These are phyloP conservation scores for Drosophila atripex DNA, from an alignment of 2,888 invertebrate genomes.

Conservation along the genomic window DNA sequence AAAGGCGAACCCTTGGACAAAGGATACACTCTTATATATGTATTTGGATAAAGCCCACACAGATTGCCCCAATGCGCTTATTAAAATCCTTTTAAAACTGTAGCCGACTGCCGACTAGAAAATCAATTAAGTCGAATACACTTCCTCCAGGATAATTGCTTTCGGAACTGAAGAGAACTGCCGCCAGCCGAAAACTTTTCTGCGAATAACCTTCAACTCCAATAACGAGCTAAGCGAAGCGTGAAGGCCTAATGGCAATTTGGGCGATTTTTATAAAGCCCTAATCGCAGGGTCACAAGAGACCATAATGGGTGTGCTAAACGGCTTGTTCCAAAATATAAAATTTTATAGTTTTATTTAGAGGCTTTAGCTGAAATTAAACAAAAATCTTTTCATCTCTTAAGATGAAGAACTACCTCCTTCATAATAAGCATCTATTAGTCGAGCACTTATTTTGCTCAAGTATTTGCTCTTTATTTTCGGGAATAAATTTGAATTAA, in stretches of 20 bases:
- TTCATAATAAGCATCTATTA: background rate
- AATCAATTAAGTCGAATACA: constrained; percentile 77
- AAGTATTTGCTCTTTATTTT: constrained; percentile 4
- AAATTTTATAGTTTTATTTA: background rate
- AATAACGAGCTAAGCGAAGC: constrained; percentile 75
- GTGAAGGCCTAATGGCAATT: constrained; percentile 72
- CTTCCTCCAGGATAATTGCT: constrained; percentile 74
- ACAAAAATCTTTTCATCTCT: background rate
- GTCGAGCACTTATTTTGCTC: background rate
- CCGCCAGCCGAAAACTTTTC: constrained; percentile 67
- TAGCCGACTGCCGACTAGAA: constrained; percentile 62
- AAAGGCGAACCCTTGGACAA: constrained; percentile 38
- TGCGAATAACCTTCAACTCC: constrained; percentile 68
- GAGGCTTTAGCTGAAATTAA: background rate
- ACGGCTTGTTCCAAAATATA: background rate
- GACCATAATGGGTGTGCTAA: constrained; percentile 1
- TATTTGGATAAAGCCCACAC: constrained; percentile 11
- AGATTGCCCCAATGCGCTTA: constrained; percentile 63
- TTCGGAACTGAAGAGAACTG: constrained; percentile 56
- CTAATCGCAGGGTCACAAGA: constrained; percentile 8
- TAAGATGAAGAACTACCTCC: background rate
- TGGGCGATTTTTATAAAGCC: constrained; percentile 44
- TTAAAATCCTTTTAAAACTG: constrained; percentile 74
- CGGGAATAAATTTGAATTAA: constrained; percentile 57
- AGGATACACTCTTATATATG: constrained; percentile 16